Evolutionary conservation across 2,797 vertebrate genomes (phyloP), one percentile per base, ranked within the genome.

Genomic region (Anguilla anguilla): DNA sequence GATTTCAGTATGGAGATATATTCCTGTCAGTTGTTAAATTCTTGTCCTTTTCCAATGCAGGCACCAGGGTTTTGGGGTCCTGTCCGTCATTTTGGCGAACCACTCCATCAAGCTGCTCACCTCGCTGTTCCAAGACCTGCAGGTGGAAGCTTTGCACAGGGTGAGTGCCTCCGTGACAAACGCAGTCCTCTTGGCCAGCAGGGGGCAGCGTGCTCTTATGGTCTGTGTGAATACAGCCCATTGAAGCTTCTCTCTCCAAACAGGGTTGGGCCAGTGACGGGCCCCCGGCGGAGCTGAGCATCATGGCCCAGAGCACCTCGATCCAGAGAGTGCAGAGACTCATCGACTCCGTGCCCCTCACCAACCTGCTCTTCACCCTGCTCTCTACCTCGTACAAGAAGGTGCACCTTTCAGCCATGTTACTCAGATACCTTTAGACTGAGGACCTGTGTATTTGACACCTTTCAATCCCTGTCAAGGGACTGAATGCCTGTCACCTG

Each of bases 321-420:
- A 99, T 98, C 92, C 98, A 99, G 95, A 97, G 99, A 87, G 97
- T 99, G 89, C 99, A 99, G 89, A 94, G 98, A 83, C 96, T 99
- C 87, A 99, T 98, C 0, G 99, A 99, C 93, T 99, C 99, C 0
- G 98, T 99, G 72, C 99, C 99, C 0, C 96, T 99, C 91, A 99
- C 97, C 2, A 99, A 99, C 90, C 94, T 99, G 84, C 96, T 99
- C 61, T 97, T 99, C 92, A 98, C 97, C 0, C 94, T 99, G 89
- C 96, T 99, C 2, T 99, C 98, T 87, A 99, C 98, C 0, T 97
- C 99, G 10, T 99, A 99, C 94, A 98, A 98, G 94, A 99, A 99
- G 97, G 99, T 99, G 89, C 86, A 6, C 43, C 0, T 85, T 2
- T 85, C 53, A 39, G 74, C 79, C 64, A 28, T 67, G n/a, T n/a